Base-by-base conservation (phyloP, 1,140 invertebrate species). In the Melipona quadrifasciata region DNA sequence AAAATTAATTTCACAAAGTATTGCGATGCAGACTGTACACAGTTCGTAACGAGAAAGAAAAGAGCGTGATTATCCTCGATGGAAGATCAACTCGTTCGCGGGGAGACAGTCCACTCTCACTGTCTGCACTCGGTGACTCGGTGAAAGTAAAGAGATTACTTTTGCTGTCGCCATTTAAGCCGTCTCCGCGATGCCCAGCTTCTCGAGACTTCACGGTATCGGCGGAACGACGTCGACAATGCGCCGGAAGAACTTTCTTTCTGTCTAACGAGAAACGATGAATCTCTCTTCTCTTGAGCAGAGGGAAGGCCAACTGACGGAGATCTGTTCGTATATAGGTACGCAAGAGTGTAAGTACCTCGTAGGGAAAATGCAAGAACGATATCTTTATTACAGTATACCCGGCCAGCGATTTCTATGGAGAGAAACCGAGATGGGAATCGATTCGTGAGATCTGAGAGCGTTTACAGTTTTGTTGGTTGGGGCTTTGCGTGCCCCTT, bases 111-210 rank as follows among this genome's bases (percentile, higher is more conserved):
- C 90, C 84, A 89, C 91, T 92, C 91, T 92, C 86, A 70, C 87
- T 90, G 84, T 84, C 79, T 39, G 64, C 71, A 57, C 57, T n/a
- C 39, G 57, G 65, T 83, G 75, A 27, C 84, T 89, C 85, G 82
- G 90, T 91, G 91, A 92, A 92, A 92, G 91, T 90, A 89, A 91
- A 90, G 90, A 90, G 90, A 90, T 91, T 87, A 91, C 53, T 83
- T 80, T 79, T 68, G 31, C 71, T 57, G 16, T 27, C 21, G 55
- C 64, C 73, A 24, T 8, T 64, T 57, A 24, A 27, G 0, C n/a
- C 77, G n/a, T 65, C 74, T 70, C 64, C 74, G 73, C 74, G 73
- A 5, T 34, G 65, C 17, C 10, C 72, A 76, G 74, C 17, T 57
- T 70, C 81, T 58, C 34, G 17, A 51, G 24, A 39, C 27, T 61